These are phyloP conservation scores for Hippopotamyrus pictus DNA, from an alignment of 2,797 vertebrate species.

Conservation along the genomic window DNA sequence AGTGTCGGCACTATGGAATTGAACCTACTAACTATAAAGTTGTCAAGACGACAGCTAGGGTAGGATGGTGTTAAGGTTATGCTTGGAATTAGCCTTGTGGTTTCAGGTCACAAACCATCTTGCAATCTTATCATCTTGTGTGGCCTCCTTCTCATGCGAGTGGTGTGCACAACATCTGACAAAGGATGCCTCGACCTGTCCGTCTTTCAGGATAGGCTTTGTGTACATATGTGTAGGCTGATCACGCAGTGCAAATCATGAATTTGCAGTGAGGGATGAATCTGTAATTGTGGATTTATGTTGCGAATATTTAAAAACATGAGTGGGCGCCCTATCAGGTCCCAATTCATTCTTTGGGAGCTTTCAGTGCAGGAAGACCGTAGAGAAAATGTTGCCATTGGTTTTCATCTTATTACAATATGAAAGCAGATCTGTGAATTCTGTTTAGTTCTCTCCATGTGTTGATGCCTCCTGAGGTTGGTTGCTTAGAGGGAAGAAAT, in stretches of 20 bases:
- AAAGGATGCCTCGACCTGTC: not conserved
- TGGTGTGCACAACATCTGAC: not conserved
- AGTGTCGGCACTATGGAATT: not conserved
- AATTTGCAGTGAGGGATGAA: slow-evolving; percentile 19
- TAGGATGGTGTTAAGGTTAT: not conserved
- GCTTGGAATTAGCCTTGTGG: not conserved
- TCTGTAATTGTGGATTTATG: not conserved
- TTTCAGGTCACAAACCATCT: not conserved
- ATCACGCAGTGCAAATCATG: slow-evolving; percentile 29
- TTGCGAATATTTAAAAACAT: slow-evolving; percentile 1
- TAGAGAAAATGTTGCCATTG: not conserved
- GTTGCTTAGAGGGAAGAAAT: not conserved
- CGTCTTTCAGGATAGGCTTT: not conserved
- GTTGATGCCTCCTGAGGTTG: not conserved
- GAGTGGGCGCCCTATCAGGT: not conserved
- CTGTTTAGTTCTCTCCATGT: not conserved
- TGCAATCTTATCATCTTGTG: not conserved
- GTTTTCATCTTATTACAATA: not conserved
- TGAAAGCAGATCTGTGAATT: not conserved
- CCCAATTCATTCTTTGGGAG: not conserved
- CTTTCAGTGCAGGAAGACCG: not conserved
- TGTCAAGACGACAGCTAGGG: not conserved
- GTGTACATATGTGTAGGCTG: slow-evolving; percentile 33
- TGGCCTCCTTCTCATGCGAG: not conserved
- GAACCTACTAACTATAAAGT: not conserved